Evolutionary conservation across 2,888 invertebrate genomes (phyloP).

Genomic region (Thymelicus lineola): DNA sequence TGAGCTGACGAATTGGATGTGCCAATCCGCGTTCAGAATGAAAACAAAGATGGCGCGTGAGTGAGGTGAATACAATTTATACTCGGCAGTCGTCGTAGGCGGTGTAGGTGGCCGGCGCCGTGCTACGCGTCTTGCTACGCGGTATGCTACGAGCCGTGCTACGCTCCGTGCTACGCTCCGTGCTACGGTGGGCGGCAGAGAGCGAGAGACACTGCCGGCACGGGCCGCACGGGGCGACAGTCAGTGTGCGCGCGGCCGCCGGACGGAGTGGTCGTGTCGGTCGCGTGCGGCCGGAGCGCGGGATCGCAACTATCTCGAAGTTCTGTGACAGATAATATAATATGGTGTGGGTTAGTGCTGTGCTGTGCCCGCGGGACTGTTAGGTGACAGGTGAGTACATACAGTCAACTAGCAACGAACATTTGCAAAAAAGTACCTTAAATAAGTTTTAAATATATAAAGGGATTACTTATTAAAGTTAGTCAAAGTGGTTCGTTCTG

Average conservation of each 20-base stretch:
- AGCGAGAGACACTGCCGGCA: neutral
- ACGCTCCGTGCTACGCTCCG: slow-evolving; percentile 13
- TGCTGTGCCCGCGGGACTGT: slow-evolving; percentile 7
- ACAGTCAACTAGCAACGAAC: too few relatives aligned
- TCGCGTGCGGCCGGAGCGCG: slow-evolving; percentile 21
- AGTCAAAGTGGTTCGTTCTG: too few relatives aligned
- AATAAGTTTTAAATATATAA: too few relatives aligned
- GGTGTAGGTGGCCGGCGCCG: too few relatives aligned
- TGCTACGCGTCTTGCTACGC: too few relatives aligned
- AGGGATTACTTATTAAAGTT: too few relatives aligned
- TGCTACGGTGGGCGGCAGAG: slow-evolving; percentile 33
- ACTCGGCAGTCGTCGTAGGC: too few relatives aligned
- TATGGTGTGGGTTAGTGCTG: slow-evolving; percentile 27
- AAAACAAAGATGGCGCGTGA: too few relatives aligned
- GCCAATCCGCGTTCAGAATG: too few relatives aligned
- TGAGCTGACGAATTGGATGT: too few relatives aligned
- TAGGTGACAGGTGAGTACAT: slow-evolving; percentile 26
- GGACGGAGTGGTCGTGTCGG: slow-evolving; percentile 33
- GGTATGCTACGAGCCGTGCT: neutral
- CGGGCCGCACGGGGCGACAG: slow-evolving; percentile 26
- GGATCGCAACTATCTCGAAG: slow-evolving; percentile 27
- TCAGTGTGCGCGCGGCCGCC: slow-evolving; percentile 44
- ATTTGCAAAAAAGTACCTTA: too few relatives aligned
- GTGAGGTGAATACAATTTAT: too few relatives aligned
- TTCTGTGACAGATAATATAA: slow-evolving; percentile 28